Evolutionary conservation across 2,888 invertebrate genomes (phyloP), one percentile per base, ranked within the genome.

Genomic region (Xanthia togata): DNA sequence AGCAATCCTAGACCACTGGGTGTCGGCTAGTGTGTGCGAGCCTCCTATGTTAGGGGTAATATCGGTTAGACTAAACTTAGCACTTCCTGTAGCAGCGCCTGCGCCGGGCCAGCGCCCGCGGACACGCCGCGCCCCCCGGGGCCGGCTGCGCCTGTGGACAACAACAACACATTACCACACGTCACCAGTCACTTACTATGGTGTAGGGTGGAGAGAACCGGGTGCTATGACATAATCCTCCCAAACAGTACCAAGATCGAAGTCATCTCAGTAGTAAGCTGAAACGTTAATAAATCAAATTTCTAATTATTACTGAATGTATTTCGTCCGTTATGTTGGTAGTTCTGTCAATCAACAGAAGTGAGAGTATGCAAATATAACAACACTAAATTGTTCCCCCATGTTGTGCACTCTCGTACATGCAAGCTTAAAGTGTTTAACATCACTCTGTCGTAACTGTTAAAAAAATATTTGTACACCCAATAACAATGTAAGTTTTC

Each of bases 111-210:
- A 98, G 92, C 77, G 97, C 96, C 80, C 93, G 94, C 0, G 98
- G 97, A 89, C 98, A 98, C 0, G 97, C 93, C 83, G 95, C 96
- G 23, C 98, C 98, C 4, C 97, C 98, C 82, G 97, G 97, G 70
- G 96, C 95, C 0, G 98, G 95, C 79, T 96, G 96, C 57, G 93
- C 92, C 97, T 97, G 93, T 0, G 59, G 73, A 62, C 8, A 69
- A 14, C 23, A 57, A 20, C 23, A 14, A 69, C 50, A 57, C 26
- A 50, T 53, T 26, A 79, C 41, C 11, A 50, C 50, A 53, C 38
- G 59, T 14, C 17, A 55, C 17, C 12, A 26, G 4, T 57, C 57
- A 57, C 26, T 26, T 57, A 14, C 6, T 26, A 8, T 17, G 31
- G n/a, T n/a, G n/a, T 23, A n/a, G 4, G n/a, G 4, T n/a, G 55